Percentiles rank a stretch among this genome's conserved stretches.
These are phyloP conservation scores for Heterochromis multidens DNA, from an alignment of 2,113 vertebrate species.

Conservation along the genomic window DNA sequence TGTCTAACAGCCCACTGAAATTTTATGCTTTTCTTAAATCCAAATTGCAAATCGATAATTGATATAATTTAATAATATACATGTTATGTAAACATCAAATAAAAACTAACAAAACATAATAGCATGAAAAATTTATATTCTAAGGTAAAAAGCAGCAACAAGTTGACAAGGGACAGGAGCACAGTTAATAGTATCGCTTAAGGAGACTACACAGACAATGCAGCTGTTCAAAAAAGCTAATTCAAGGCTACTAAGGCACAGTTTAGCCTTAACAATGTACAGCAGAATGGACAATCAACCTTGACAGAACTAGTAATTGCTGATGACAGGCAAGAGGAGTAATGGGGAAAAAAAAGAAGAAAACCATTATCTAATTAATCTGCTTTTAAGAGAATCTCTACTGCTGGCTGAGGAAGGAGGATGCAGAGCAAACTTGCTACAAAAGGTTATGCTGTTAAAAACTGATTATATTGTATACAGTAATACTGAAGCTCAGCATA, in stretches of 20 bases:
- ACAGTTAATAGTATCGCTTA: background rate
- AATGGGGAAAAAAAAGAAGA: slow-evolving; percentile 18
- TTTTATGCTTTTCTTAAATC: background rate
- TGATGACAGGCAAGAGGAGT: slow-evolving; percentile 17
- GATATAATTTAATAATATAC: background rate
- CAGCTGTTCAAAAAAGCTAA: background rate
- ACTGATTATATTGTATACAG: background rate
- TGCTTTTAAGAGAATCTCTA: slow-evolving; percentile 40
- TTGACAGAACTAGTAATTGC: slow-evolving; percentile 32
- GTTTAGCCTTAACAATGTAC: slow-evolving; percentile 1
- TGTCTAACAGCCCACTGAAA: background rate
- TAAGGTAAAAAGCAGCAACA: background rate
- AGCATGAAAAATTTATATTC: background rate
- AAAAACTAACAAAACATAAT: background rate
- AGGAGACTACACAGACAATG: background rate
- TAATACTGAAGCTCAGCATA: background rate
- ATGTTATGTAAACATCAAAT: background rate
- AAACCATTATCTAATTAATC: slow-evolving; percentile 62
- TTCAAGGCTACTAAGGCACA: background rate
- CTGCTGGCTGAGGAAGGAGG: background rate
- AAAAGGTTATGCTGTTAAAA: background rate
- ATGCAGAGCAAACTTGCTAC: background rate
- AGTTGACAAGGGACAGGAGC: background rate
- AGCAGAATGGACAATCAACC: slow-evolving; percentile 19
- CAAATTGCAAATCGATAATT: background rate